Percentiles rank a stretch among this genome's conserved stretches.
phyloP scores from a whole-genome alignment of 2,113 vertebrate genomes.

The Centropus bengalensis region DNA sequence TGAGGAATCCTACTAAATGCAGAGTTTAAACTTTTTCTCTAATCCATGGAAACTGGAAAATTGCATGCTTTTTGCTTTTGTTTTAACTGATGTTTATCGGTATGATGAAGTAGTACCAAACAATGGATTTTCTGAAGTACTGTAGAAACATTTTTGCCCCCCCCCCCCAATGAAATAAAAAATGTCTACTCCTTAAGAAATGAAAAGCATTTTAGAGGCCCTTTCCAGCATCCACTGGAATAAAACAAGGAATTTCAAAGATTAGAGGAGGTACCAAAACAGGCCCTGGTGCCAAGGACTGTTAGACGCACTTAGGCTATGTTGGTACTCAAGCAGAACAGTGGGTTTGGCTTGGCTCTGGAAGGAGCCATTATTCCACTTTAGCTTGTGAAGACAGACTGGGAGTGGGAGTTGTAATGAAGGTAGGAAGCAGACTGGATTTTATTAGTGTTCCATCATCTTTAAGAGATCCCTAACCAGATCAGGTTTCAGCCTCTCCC shows the following conservation, averaged over 20 bases:
- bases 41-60: not conserved
- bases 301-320: not conserved
- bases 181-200: not conserved
- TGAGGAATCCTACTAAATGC: not conserved
- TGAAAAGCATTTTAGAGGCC: not conserved
- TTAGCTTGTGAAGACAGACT: not conserved
- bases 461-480: conserved; percentile 63
- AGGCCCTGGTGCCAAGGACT: not conserved
- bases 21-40: not conserved
- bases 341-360: not conserved
- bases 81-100: not conserved
- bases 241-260: not conserved
- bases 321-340: not conserved
- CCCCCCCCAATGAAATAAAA: not conserved
- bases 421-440: conserved; percentile 59
- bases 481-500: conserved; percentile 70
- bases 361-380: conserved; percentile 27
- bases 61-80: not conserved
- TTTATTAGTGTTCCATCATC: conserved; percentile 73
- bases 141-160: not conserved
- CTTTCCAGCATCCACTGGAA: not conserved
- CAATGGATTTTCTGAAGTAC: not conserved
- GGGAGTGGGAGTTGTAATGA: conserved; percentile 30
- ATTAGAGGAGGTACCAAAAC: not conserved
- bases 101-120: not conserved